Percentiles rank a stretch among this genome's conserved stretches.
Evolutionary conservation across 2,797 vertebrate genomes (phyloP).

Genomic region (Prunella strophiata): DNA sequence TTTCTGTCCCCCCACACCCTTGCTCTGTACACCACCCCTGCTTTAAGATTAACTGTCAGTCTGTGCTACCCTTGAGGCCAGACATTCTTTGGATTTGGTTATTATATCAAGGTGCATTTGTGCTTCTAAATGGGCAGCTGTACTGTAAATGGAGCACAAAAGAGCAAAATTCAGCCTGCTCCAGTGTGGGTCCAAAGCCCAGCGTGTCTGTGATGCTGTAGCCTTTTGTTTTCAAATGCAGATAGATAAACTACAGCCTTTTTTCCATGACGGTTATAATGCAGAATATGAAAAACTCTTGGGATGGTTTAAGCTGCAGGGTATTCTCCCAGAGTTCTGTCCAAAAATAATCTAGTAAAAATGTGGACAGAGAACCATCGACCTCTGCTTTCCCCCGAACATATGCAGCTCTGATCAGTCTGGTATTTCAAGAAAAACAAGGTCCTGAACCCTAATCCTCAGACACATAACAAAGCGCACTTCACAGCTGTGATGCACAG

Average conservation of each 20-base stretch:
- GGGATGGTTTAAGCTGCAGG: conserved; percentile 80
- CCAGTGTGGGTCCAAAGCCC: conserved; percentile 62
- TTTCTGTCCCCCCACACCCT: background rate
- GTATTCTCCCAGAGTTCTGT: conserved; percentile 85
- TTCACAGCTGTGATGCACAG: conserved; percentile 90
- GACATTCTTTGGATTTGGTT: conserved; percentile 53
- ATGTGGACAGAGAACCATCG: conserved; percentile 87
- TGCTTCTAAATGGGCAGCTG: conserved; percentile 59
- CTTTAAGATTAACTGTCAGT: conserved; percentile 40
- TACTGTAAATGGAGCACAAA: conserved; percentile 71
- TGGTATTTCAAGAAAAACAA: conserved; percentile 91
- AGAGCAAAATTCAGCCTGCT: conserved; percentile 60
- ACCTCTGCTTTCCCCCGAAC: conserved; percentile 84
- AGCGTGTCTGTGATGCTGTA: background rate
- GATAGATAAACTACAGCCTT: conserved; percentile 68
- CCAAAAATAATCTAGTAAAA: conserved; percentile 87
- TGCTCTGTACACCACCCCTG: background rate
- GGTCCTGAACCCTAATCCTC: conserved; percentile 90
- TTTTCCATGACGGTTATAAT: conserved; percentile 58
- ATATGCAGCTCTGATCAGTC: conserved; percentile 87
- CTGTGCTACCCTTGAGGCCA: conserved; percentile 35
- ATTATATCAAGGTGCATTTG: conserved; percentile 58
- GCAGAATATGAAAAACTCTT: conserved; percentile 76
- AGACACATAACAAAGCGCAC: conserved; percentile 91
- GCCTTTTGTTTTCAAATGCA: conserved; percentile 78